Conservation (phyloP, 2,113 vertebrate species). For the Chunga burmeisteri region DNA sequence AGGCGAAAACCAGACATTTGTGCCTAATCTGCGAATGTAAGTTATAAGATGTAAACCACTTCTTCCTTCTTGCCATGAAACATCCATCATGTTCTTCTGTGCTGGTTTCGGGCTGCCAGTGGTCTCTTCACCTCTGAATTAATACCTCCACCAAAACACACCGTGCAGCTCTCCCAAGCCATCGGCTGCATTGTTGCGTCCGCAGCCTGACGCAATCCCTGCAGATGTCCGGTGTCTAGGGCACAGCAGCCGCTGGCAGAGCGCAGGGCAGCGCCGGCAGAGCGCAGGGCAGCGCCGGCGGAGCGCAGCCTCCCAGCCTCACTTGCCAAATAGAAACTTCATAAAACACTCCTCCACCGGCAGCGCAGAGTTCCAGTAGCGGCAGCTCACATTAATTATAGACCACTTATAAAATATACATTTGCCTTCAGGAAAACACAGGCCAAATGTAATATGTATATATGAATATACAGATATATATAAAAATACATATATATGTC, state of each 20-base stretch:
- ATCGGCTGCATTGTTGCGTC: rapidly evolving
- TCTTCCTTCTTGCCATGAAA: neutral
- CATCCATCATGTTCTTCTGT: neutral
- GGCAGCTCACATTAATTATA: neutral
- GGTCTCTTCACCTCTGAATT: neutral
- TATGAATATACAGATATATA: neutral
- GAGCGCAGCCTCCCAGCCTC: neutral
- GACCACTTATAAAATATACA: neutral
- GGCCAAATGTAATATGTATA: neutral
- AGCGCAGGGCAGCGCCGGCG: neutral
- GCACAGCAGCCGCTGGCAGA: neutral
- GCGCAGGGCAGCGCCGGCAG: rapidly evolving
- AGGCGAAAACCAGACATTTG: neutral
- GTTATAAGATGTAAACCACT: neutral
- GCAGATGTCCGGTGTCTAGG: rapidly evolving
- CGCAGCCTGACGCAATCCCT: neutral
- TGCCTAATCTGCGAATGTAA: neutral
- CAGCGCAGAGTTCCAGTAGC: neutral
- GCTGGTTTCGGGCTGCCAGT: neutral
- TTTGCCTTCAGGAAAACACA: neutral
- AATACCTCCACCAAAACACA: neutral
- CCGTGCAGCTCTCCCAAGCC: neutral
- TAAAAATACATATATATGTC: neutral
- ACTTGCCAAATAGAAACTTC: neutral
- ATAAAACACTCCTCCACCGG: rapidly evolving